Evolutionary conservation across 2,113 vertebrate species (phyloP).

Genomic region (Trichechus manatus): DNA sequence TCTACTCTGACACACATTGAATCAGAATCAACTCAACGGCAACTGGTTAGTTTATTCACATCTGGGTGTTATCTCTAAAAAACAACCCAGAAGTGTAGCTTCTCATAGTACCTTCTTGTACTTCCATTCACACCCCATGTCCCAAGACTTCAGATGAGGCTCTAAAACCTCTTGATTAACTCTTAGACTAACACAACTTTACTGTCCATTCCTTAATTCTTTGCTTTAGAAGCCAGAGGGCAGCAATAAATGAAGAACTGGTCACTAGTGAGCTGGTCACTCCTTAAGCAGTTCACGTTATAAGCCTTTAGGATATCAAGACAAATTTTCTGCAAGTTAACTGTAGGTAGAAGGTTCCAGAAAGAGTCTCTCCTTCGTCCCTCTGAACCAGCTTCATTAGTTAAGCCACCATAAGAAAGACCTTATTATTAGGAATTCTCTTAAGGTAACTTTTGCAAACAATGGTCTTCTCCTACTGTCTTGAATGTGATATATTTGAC

Average conservation of each 20-base stretch:
- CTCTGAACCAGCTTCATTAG: background rate
- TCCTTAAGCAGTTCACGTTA: background rate
- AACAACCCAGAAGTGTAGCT: background rate
- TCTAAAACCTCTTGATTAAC: background rate
- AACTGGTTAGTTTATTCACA: background rate
- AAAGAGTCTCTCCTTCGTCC: background rate
- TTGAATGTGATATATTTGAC: slow-evolving; percentile 13
- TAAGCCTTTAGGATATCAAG: background rate
- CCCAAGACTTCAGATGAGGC: background rate
- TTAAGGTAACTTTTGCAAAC: slow-evolving; percentile 36
- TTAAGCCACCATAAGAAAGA: background rate
- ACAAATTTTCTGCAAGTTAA: background rate
- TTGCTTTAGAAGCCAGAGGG: background rate
- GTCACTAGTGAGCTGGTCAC: background rate
- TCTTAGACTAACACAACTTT: background rate
- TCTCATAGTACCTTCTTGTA: background rate
- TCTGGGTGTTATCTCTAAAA: background rate
- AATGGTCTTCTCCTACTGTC: background rate
- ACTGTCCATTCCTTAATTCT: background rate
- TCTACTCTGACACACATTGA: background rate
- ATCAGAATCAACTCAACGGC: background rate
- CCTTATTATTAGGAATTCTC: slow-evolving; percentile 33
- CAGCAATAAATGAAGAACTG: background rate
- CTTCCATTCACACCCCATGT: background rate
- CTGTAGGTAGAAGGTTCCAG: background rate